Percentiles rank a stretch among this genome's conserved stretches.
phyloP scores from a whole-genome alignment of 2,888 invertebrate species.

The Hirtodrosophila duncani region DNA sequence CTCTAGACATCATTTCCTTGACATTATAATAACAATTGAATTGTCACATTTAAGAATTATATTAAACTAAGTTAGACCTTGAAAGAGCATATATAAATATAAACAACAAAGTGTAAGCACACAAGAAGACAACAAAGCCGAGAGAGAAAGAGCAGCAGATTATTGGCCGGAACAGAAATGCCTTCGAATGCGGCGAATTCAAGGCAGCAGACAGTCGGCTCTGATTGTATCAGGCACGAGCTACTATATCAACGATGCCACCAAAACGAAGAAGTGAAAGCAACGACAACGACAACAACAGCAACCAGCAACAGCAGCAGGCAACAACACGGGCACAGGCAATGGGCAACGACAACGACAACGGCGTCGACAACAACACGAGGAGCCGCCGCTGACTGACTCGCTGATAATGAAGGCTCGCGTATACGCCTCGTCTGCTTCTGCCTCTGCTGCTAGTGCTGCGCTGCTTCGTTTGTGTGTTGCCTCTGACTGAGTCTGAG shows the following conservation, averaged over 20 bases:
- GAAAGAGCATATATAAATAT: slow-evolving; percentile 29
- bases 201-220: neutral
- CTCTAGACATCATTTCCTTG: too few relatives aligned
- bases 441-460: neutral
- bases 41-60: too few relatives aligned
- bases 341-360: slow-evolving; percentile 3
- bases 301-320: neutral
- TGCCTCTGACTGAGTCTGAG: slow-evolving; percentile 43
- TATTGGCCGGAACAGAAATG: slow-evolving; percentile 14
- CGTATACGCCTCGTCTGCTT: slow-evolving; percentile 28
- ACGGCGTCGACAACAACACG: slow-evolving; percentile 16
- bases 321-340: too few relatives aligned
- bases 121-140: slow-evolving; percentile 1
- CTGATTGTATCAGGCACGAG: too few relatives aligned
- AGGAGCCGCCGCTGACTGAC: slow-evolving; percentile 35
- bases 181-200: slow-evolving; percentile 41
- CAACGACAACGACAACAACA: slow-evolving; percentile 14
- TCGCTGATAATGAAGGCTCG: slow-evolving; percentile 43
- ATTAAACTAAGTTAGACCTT: too few relatives aligned
- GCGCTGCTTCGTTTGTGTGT: neutral
- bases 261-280: slow-evolving; percentile 15
- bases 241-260: too few relatives aligned
- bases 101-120: neutral
- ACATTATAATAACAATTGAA: too few relatives aligned
- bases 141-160: neutral